Percentiles rank a stretch among this genome's conserved stretches.
Conservation (phyloP, 2,797 vertebrate genomes). For the Macroramphosus scolopax region DNA sequence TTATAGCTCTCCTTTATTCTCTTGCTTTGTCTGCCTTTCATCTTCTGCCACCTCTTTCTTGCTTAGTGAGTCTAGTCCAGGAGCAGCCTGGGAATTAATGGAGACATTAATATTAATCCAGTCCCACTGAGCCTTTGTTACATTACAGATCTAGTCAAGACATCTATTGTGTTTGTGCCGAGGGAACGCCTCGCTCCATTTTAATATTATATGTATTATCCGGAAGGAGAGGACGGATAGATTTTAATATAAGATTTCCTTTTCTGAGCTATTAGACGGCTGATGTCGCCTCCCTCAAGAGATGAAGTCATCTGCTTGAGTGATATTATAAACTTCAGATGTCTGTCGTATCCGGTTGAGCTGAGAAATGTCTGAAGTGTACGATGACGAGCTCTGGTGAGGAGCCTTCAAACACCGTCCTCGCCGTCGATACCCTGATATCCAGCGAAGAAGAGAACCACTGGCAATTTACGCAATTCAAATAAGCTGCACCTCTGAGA, state of each 20-base stretch:
- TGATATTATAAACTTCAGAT: constrained; percentile 16
- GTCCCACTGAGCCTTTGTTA: constrained; percentile 27
- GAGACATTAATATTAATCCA: constrained; percentile 37
- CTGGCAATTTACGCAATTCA: constrained; percentile 30
- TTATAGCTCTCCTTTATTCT: background rate
- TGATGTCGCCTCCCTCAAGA: constrained; percentile 5
- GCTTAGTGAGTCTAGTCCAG: constrained; percentile 12
- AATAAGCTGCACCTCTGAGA: constrained; percentile 15
- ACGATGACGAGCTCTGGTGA: background rate
- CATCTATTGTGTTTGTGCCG: constrained; percentile 46
- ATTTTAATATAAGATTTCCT: constrained; percentile 33
- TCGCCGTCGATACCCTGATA: no score
- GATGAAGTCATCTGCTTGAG: constrained; percentile 10
- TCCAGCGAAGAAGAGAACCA: no score
- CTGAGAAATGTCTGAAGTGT: constrained; percentile 2
- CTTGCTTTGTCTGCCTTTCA: background rate
- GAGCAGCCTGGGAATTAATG: constrained; percentile 33
- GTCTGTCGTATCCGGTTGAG: constrained; percentile 4
- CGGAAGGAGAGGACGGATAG: constrained; percentile 7
- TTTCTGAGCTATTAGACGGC: constrained; percentile 2
- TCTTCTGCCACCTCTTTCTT: constrained; percentile 1
- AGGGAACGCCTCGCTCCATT: constrained; percentile 12
- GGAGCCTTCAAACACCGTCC: no score
- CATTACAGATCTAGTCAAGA: constrained; percentile 16
- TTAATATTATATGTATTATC: constrained; percentile 29